These are phyloP conservation scores for Carlito syrichta DNA, from an alignment of 2,113 vertebrate species.

Conservation along the genomic window DNA sequence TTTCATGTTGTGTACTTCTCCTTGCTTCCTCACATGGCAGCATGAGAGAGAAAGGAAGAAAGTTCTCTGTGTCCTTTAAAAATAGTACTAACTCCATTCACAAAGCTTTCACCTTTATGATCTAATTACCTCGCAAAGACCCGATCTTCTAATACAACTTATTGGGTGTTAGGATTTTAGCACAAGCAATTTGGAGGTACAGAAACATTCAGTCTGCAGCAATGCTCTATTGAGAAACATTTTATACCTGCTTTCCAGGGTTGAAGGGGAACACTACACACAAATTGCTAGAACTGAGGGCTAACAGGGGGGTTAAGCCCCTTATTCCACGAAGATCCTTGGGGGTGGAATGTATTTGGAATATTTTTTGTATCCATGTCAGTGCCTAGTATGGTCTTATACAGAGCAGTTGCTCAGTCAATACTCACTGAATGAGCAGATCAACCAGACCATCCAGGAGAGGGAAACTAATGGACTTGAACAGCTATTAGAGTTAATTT, in stretches of 20 bases:
- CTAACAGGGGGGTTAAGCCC: neutral
- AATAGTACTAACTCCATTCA: neutral
- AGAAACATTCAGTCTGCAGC: neutral
- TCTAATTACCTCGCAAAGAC: neutral
- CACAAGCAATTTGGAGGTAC: neutral
- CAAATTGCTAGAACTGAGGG: no score
- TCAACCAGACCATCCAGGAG: neutral
- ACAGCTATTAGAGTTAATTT: neutral
- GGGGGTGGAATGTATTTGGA: neutral
- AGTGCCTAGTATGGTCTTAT: neutral
- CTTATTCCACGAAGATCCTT: neutral
- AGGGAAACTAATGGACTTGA: neutral
- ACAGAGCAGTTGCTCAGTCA: neutral
- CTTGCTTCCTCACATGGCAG: neutral
- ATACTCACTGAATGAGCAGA: neutral
- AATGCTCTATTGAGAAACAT: neutral
- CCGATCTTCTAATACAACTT: neutral
- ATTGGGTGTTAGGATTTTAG: neutral
- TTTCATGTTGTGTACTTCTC: neutral
- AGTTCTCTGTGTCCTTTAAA: neutral
- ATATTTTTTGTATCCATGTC: neutral
- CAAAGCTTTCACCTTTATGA: neutral
- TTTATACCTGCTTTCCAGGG: neutral
- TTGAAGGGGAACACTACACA: neutral
- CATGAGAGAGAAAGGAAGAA: neutral